Conservation (phyloP, 2,797 vertebrate species). For the Chromis chromis region DNA sequence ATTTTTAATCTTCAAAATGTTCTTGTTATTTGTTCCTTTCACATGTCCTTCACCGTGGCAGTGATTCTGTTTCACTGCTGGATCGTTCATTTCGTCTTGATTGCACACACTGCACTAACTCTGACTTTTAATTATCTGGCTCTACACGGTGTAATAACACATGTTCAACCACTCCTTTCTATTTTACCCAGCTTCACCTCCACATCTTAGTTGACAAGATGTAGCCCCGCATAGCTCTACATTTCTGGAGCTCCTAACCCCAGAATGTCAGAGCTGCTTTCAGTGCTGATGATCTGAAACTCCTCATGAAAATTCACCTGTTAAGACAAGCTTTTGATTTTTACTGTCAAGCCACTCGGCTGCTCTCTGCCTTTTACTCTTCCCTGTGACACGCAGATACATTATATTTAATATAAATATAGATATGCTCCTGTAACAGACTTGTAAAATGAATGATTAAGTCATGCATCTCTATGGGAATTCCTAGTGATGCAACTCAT, state of each 20-base stretch:
- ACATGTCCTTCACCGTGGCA: background rate
- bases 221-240: constrained; percentile 12
- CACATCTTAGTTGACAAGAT: constrained; percentile 27
- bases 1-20: constrained; percentile 28
- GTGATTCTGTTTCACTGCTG: constrained; percentile 8
- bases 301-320: constrained; percentile 26
- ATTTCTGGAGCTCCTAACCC: constrained; percentile 10
- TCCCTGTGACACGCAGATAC: constrained; percentile 5
- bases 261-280: constrained; percentile 40
- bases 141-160: constrained; percentile 5
- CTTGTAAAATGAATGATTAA: background rate
- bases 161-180: constrained; percentile 10
- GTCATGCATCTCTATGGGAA: background rate
- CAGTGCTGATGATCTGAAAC: constrained; percentile 5
- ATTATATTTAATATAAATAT: background rate
- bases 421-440: background rate
- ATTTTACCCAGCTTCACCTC: background rate
- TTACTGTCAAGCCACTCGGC: constrained; percentile 28
- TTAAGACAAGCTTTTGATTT: constrained; percentile 18
- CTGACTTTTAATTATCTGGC: constrained; percentile 19
- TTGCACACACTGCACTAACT: background rate
- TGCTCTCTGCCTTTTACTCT: constrained; percentile 12
- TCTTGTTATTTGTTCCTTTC: constrained; percentile 15
- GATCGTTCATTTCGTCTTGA: constrained; percentile 20
- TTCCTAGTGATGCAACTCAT: background rate